phyloP scores from a whole-genome alignment of 2,113 vertebrate species.

The Ranitomeya imitator region DNA sequence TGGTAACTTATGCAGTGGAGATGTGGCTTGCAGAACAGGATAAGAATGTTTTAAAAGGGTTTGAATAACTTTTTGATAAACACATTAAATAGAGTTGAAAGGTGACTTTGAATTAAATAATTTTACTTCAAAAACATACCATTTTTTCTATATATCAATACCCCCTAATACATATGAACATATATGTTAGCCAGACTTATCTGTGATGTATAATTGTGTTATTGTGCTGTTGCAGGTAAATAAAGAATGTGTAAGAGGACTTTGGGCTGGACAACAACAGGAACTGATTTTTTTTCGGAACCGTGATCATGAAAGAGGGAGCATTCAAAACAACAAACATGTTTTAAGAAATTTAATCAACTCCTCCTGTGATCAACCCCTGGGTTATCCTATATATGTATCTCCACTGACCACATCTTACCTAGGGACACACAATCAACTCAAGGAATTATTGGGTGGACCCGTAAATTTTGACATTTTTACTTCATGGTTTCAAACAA shows the following conservation, averaged over 20 bases:
- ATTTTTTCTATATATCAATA: too few species aligned
- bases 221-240: slow-evolving; percentile 81
- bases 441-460: slow-evolving; percentile 84
- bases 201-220: neutral
- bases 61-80: too few species aligned
- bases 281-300: slow-evolving; percentile 95
- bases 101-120: too few species aligned
- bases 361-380: slow-evolving; percentile 96
- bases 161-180: too few species aligned
- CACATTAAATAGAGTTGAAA: too few species aligned
- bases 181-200: neutral
- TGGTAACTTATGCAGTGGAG: too few species aligned
- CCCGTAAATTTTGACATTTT: slow-evolving; percentile 85
- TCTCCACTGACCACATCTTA: slow-evolving; percentile 95
- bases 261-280: slow-evolving; percentile 97
- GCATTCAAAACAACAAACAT: slow-evolving; percentile 98
- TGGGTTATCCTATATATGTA: slow-evolving; percentile 98
- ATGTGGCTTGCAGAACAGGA: too few species aligned
- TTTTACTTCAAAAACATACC: too few species aligned
- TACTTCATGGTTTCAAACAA: slow-evolving; percentile 86
- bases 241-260: slow-evolving; percentile 92
- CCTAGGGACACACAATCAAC: slow-evolving; percentile 86
- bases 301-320: slow-evolving; percentile 93
- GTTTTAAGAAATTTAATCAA: slow-evolving; percentile 95
- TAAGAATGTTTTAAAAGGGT: too few species aligned